Evolutionary conservation across 2,797 vertebrate species (phyloP).

Genomic region (Gymnocypris eckloni): DNA sequence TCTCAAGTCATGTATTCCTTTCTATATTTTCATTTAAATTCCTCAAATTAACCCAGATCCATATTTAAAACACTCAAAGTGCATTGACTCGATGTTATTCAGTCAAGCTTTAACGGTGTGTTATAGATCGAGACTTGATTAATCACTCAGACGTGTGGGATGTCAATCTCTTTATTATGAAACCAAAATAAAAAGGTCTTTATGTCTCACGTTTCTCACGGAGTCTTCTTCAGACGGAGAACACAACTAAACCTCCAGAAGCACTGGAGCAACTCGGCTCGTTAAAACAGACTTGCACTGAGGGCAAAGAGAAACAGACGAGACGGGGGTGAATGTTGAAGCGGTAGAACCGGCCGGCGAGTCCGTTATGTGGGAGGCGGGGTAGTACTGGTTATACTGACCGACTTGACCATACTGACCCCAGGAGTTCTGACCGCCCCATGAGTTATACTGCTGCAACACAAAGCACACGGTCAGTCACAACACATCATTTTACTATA

Average conservation of each 20-base stretch:
- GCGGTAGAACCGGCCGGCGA: slow-evolving; percentile 52
- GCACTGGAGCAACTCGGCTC: slow-evolving; percentile 67
- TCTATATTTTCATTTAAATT: too few relatives aligned
- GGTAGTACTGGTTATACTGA: slow-evolving; percentile 96
- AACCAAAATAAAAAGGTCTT: slow-evolving; percentile 78
- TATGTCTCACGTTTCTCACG: slow-evolving; percentile 60
- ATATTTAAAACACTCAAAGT: too few relatives aligned
- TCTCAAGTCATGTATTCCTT: too few relatives aligned
- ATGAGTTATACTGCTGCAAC: slow-evolving; percentile 85
- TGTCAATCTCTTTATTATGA: slow-evolving; percentile 84
- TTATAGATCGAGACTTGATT: not conserved
- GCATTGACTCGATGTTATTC: too few relatives aligned
- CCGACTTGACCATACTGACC: slow-evolving; percentile 84
- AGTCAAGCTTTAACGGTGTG: too few relatives aligned
- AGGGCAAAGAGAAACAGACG: slow-evolving; percentile 66
- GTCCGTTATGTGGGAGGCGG: slow-evolving; percentile 89
- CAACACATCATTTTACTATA: too few relatives aligned
- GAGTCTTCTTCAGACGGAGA: not conserved
- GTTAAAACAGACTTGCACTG: slow-evolving; percentile 56
- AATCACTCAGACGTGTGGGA: slow-evolving; percentile 45
- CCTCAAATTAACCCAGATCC: too few relatives aligned
- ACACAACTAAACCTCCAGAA: slow-evolving; percentile 61
- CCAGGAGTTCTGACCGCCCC: slow-evolving; percentile 89
- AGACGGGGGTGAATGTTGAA: slow-evolving; percentile 41
- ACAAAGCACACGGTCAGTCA: not conserved